Evolutionary conservation across 1,140 invertebrate genomes (phyloP).

Genomic region (Drosophila jambulina): DNA sequence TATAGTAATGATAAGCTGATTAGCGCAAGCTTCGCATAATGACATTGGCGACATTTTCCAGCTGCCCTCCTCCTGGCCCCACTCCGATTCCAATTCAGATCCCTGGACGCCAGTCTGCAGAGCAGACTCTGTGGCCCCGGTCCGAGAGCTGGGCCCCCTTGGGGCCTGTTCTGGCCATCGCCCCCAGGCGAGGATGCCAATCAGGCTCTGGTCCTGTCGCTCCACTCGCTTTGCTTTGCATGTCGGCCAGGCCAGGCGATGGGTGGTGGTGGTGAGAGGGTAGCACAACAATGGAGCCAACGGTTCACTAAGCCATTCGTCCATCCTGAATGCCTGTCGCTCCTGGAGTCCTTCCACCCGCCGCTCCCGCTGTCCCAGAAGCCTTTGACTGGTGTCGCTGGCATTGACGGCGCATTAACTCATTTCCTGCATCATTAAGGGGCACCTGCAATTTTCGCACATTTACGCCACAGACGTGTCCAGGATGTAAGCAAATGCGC

Average conservation of each 20-base stretch:
- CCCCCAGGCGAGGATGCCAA: conserved; percentile 55
- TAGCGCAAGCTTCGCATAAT: conserved; percentile 70
- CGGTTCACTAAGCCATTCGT: conserved; percentile 43
- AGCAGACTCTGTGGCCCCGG: conserved; percentile 10
- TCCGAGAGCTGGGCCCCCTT: conserved; percentile 24
- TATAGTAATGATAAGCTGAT: conserved; percentile 81
- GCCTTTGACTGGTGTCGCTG: conserved; percentile 47
- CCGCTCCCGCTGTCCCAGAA: conserved; percentile 1
- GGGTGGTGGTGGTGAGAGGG: neutral
- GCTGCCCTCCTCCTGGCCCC: conserved; percentile 7
- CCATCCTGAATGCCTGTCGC: conserved; percentile 16
- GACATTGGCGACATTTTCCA: conserved; percentile 73
- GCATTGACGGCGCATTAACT: conserved; percentile 72
- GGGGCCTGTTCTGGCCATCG: conserved; percentile 13
- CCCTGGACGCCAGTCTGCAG: conserved; percentile 8
- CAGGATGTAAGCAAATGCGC: conserved; percentile 30
- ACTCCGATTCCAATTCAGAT: conserved; percentile 16
- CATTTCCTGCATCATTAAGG: conserved; percentile 80
- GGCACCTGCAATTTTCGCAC: conserved; percentile 73
- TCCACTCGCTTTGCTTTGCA: conserved; percentile 30
- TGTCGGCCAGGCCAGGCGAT: neutral
- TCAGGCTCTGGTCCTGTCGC: conserved; percentile 32
- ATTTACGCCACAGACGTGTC: conserved; percentile 44
- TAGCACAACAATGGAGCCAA: conserved; percentile 41
- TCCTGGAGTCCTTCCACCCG: neutral